Evolutionary conservation across 2,113 vertebrate genomes (phyloP).

Genomic region (Brachirus orientalis): DNA sequence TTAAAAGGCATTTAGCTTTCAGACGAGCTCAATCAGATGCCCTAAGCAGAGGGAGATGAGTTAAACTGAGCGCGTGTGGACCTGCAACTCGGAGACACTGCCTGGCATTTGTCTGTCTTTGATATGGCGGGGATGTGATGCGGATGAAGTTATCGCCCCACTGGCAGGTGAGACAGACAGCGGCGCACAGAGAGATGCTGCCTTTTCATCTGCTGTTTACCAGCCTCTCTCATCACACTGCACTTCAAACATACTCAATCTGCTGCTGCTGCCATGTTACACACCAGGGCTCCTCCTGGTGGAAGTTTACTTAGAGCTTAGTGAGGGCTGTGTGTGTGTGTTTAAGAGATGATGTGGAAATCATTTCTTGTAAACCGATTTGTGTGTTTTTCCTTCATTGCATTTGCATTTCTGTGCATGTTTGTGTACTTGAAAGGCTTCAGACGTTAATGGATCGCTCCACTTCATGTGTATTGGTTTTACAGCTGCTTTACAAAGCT

Average conservation of each 20-base stretch:
- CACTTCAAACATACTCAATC: constrained; percentile 75
- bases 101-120: constrained; percentile 81
- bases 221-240: constrained; percentile 75
- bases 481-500: constrained; percentile 66
- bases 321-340: constrained; percentile 42
- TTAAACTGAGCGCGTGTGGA: constrained; percentile 63
- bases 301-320: constrained; percentile 67
- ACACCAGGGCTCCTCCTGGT: constrained; percentile 63
- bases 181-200: constrained; percentile 58
- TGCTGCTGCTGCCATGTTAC: constrained; percentile 62
- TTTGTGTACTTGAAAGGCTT: constrained; percentile 47
- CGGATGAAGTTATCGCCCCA: constrained; percentile 71
- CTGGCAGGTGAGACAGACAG: constrained; percentile 78
- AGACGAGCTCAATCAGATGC: constrained; percentile 71
- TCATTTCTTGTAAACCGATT: constrained; percentile 50
- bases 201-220: constrained; percentile 80
- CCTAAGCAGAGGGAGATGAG: constrained; percentile 69
- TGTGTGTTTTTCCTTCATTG: constrained; percentile 32
- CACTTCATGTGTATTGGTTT: constrained; percentile 41
- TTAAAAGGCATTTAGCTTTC: constrained; percentile 66
- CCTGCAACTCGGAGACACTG: constrained; percentile 72
- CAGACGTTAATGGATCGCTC: constrained; percentile 37
- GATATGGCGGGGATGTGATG: constrained; percentile 74
- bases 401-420: constrained; percentile 57
- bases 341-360: constrained; percentile 34